Evolutionary conservation across 2,888 invertebrate genomes (phyloP).

Genomic region (Sminthurinus aureus): DNA sequence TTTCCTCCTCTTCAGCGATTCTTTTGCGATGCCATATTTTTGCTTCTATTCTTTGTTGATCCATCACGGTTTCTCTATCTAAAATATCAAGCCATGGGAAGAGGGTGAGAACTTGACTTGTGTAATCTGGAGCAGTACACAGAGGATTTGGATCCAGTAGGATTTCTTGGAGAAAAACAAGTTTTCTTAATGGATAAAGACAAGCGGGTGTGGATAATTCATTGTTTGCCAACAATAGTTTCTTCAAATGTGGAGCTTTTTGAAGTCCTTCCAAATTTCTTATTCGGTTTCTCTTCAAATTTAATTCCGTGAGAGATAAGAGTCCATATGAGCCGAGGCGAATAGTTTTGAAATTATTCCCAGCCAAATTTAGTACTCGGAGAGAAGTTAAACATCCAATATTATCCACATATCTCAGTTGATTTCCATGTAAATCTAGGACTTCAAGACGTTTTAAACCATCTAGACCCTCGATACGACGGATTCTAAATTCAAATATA

Average conservation of each 20-base stretch:
- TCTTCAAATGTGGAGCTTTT: conserved; percentile 76
- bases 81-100: conserved; percentile 52
- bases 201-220: conserved; percentile 66
- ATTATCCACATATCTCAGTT: conserved; percentile 78
- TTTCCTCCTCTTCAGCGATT: conserved; percentile 52
- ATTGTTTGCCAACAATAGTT: conserved; percentile 84
- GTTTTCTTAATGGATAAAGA: conserved; percentile 50
- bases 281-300: conserved; percentile 85
- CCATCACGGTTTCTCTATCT: conserved; percentile 50
- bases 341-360: conserved; percentile 84
- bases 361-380: conserved; percentile 91
- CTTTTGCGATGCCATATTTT: conserved; percentile 52
- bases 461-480: conserved; percentile 78
- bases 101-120: conserved; percentile 51
- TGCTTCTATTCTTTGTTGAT: conserved; percentile 49
- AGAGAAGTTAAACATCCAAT: conserved; percentile 75
- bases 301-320: conserved; percentile 81
- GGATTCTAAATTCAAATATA: conserved; percentile 68
- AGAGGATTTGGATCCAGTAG: conserved; percentile 57
- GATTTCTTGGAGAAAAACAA: conserved; percentile 54
- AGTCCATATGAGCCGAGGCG: conserved; percentile 82
- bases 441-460: conserved; percentile 82
- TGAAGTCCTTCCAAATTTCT: conserved; percentile 82
- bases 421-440: conserved; percentile 91
- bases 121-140: conserved; percentile 46